Evolutionary conservation across 2,888 invertebrate species (phyloP), one percentile per base, ranked within the genome.

Genomic region (Eupithecia abbreviata): DNA sequence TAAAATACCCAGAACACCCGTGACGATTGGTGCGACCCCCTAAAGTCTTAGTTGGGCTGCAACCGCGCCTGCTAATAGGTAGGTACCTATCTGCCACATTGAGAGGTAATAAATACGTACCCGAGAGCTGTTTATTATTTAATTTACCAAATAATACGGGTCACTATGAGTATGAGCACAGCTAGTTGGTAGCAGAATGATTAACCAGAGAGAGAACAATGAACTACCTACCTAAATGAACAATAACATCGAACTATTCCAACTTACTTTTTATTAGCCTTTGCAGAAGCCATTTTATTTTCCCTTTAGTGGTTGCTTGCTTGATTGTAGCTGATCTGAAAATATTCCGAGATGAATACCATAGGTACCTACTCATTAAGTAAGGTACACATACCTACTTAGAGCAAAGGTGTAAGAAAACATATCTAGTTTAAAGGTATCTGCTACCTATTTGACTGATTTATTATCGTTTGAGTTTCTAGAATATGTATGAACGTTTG

Each of bases 251-350:
- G 2, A 2, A 47, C 47, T 47, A 47, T 62, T 18, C 4, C 62
- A 62, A 69, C 78, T 78, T 76, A 78, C 78, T 78, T 78, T 78
- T 78, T 78, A 58, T 78, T 78, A 15, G 76, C 76, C 74, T 78
- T 78, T 9, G 74, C 78, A 47, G 78, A 69, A 76, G 78, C 78
- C 78, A 78, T 78, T 43, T 58, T 72, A 45, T 47, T 71, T 30
- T 30, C 12, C 43, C 15, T 68, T 42, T 9, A 4, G 45, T 42
- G 45, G 10, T 68, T 30, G 30, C 30, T 42, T n/a, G 49, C 41
- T 76, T 66, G n/a, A 41, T 65, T 30, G 30, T 4, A 45, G 13
- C n/a, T 49, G 55, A 71, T 71, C 77, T 77, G 77, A 58, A 77
- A 77, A 75, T 42, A 74, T 51, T 41, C 55, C 9, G 18, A 65